Percentiles rank a stretch among this genome's conserved stretches.
These are phyloP conservation scores for Allolobophora icterica DNA, from an alignment of 2,888 invertebrate species.

Conservation along the genomic window DNA sequence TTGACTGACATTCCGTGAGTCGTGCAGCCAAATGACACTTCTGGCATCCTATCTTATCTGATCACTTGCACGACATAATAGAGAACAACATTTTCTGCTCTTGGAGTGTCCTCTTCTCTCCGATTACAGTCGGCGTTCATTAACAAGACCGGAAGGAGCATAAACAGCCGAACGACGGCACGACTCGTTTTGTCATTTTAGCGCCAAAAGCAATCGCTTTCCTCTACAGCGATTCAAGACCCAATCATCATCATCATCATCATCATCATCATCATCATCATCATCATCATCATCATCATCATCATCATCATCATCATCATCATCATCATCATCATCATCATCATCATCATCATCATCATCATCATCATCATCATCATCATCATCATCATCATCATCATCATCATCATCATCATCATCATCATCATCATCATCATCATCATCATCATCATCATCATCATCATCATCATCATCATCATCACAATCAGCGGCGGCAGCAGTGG, in stretches of 20 bases:
- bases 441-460: background rate
- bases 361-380: slow-evolving; percentile 26
- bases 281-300: slow-evolving; percentile 41
- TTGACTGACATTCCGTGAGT: background rate
- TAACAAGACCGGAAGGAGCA: background rate
- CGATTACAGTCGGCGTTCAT: background rate
- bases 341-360: slow-evolving; percentile 31
- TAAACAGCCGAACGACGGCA: background rate
- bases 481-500: background rate
- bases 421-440: background rate
- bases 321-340: slow-evolving; percentile 26
- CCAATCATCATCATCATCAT: slow-evolving; percentile 19
- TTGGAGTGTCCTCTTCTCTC: background rate
- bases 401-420: background rate
- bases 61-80: background rate
- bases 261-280: slow-evolving; percentile 38
- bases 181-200: background rate
- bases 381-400: slow-evolving; percentile 19
- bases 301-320: slow-evolving; percentile 39
- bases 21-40: background rate
- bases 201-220: background rate
- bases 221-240: background rate
- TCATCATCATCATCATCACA: background rate
- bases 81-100: background rate
- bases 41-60: slow-evolving; percentile 5